Percentiles rank a stretch among this genome's conserved stretches.
Evolutionary conservation across 1,140 invertebrate species (phyloP).

Genomic region (Agraylea sexmaculata): DNA sequence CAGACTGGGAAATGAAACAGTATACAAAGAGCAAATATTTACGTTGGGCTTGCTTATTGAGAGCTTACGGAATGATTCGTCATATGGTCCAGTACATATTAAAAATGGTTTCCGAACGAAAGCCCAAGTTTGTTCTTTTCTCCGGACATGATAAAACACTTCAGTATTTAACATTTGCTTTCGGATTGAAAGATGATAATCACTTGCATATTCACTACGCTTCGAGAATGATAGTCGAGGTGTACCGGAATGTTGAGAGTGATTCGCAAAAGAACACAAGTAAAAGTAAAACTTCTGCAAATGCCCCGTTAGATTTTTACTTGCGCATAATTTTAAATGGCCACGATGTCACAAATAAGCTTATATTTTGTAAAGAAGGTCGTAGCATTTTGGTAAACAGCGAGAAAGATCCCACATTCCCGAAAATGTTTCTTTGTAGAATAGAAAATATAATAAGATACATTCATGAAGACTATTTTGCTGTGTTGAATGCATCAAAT

Average conservation of each 20-base stretch:
- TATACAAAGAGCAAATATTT: constrained; percentile 52
- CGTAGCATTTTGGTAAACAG: constrained; percentile 25
- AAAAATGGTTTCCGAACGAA: constrained; percentile 60
- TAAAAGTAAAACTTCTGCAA: constrained; percentile 36
- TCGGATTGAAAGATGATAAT: constrained; percentile 53
- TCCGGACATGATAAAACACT: constrained; percentile 86
- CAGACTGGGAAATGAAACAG: constrained; percentile 60
- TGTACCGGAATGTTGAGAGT: constrained; percentile 47
- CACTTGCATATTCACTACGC: constrained; percentile 58
- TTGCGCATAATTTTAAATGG: constrained; percentile 80
- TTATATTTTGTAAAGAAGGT: constrained; percentile 64
- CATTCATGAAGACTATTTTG: constrained; percentile 75
- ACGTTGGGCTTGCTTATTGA: constrained; percentile 53
- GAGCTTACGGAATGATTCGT: constrained; percentile 63
- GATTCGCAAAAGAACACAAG: constrained; percentile 40
- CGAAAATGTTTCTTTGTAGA: constrained; percentile 53
- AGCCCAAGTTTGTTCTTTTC: constrained; percentile 72
- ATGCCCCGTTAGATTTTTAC: constrained; percentile 52
- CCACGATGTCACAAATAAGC: constrained; percentile 66
- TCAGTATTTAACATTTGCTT: constrained; percentile 64
- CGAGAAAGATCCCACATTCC: constrained; percentile 29
- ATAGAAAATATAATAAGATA: constrained; percentile 76
- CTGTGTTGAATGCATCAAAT: constrained; percentile 66
- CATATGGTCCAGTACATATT: constrained; percentile 70
- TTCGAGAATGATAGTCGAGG: constrained; percentile 74